Evolutionary conservation across 2,888 invertebrate species (phyloP).

Genomic region (Brachyptera risi): DNA sequence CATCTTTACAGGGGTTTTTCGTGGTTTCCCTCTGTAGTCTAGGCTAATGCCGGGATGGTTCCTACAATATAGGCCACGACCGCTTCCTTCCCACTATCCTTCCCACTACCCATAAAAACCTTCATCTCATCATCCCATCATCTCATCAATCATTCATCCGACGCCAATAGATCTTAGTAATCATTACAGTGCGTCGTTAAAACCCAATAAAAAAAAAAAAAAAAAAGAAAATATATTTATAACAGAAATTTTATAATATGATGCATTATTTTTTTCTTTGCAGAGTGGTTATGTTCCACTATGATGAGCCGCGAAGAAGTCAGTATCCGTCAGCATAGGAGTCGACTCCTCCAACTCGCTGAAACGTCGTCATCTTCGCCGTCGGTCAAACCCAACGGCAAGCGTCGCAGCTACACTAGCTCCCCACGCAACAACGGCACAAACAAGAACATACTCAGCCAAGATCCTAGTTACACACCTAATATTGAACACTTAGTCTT

Average conservation of each 20-base stretch:
- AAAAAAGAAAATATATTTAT: neutral
- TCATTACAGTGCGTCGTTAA: too few species aligned
- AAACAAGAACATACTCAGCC: constrained; percentile 41
- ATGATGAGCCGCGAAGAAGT: constrained; percentile 50
- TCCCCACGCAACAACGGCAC: constrained; percentile 40
- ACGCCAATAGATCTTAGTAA: too few species aligned
- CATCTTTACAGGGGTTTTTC: too few species aligned
- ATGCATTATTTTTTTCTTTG: neutral
- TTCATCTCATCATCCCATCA: too few species aligned
- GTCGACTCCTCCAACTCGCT: constrained; percentile 50
- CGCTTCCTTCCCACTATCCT: too few species aligned
- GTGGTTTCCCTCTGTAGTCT: too few species aligned
- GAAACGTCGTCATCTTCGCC: constrained; percentile 40
- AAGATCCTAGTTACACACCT: constrained; percentile 51
- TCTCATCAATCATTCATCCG: too few species aligned
- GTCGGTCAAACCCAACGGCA: constrained; percentile 42
- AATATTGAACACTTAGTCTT: constrained; percentile 57
- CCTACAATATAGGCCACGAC: too few species aligned
- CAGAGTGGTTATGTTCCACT: constrained; percentile 27
- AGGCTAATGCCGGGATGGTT: too few species aligned
- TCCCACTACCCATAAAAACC: too few species aligned
- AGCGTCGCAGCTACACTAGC: constrained; percentile 45
- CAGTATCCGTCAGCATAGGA: constrained; percentile 48
- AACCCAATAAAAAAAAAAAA: too few species aligned
- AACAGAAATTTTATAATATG: neutral